A percentile compares a stretch with the other conserved stretches of the same genome.
These are phyloP conservation scores for Babyrousa celebensis DNA, from an alignment of 2,797 vertebrate species.

Conservation along the genomic window DNA sequence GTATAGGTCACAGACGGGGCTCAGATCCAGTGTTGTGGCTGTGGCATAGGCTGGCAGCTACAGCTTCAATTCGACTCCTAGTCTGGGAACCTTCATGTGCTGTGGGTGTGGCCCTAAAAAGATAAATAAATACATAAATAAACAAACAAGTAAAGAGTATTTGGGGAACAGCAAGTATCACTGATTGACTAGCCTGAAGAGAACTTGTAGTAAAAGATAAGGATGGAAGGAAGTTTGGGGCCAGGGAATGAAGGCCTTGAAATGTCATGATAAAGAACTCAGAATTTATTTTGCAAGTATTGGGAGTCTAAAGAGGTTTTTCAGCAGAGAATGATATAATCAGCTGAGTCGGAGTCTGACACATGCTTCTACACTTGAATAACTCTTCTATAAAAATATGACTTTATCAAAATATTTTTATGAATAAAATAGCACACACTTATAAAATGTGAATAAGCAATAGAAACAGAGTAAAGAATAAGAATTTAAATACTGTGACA, in stretches of 20 bases:
- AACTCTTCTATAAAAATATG: conserved; percentile 66
- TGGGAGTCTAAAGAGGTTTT: conserved; percentile 29
- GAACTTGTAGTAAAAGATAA: conserved; percentile 22
- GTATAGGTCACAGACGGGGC: too few species aligned
- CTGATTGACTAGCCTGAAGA: neutral
- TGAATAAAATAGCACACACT: conserved; percentile 69
- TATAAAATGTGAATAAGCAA: conserved; percentile 66
- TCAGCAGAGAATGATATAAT: conserved; percentile 53
- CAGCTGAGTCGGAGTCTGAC: conserved; percentile 71
- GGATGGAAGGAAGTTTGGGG: neutral
- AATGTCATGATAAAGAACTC: conserved; percentile 60
- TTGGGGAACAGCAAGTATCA: neutral
- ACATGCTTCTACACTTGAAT: conserved; percentile 70
- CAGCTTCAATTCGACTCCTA: too few species aligned
- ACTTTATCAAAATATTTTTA: conserved; percentile 78
- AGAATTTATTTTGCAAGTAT: conserved; percentile 68
- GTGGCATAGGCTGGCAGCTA: too few species aligned
- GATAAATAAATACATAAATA: too few species aligned
- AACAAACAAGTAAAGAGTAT: too few species aligned
- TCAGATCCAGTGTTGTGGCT: too few species aligned
- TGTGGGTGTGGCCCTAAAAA: too few species aligned
- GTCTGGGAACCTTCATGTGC: too few species aligned
- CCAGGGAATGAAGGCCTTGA: conserved; percentile 52
- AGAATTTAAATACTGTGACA: conserved; percentile 55
- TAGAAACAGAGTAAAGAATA: conserved; percentile 59